Evolutionary conservation across 2,797 vertebrate species (phyloP), one percentile per base, ranked within the genome.

Genomic region (Huso huso): DNA sequence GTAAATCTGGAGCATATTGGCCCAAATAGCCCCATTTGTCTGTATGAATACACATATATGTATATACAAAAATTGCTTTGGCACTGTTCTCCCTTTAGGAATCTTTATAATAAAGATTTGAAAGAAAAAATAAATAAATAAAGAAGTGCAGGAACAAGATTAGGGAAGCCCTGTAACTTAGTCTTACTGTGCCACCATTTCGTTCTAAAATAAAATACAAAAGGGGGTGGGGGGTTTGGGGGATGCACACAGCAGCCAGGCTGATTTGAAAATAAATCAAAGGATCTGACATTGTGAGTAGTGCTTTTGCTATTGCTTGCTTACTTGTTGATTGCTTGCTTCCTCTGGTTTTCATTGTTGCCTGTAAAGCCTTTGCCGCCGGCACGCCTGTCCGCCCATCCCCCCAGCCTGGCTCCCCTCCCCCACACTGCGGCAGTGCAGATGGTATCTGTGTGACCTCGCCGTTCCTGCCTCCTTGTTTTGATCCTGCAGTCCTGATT

Each of bases 361-460:
- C 81, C 79, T 80, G 81, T 86, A 73, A 78, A 84, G 79, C 72
- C 69, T 70, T 69, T 67, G 55, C 67, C 61, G 62, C 73, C 70
- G 66, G 62, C 78, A 73, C 64, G 60, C 78, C 83, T 77, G 59
- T 13, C 70, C 74, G 51, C 64, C 62, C 50, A 53, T 6, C 63
- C 37, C 82, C 84, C 78, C 73, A 55, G 68, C 73, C 69, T 62
- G 61, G 61, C 18, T 83, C 84, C 83, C 89, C 89, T 84, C 89
- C 91, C 92, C 89, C 90, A 84, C 87, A 92, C 90, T 94, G 90
- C 89, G 86, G 93, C 92, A 94, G 89, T 85, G 81, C 93, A 96
- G 92, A 95, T 94, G 94, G 95, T 92, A 91, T 92, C 90, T 86
- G 90, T 88, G 90, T 94, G 93, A 93, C 91, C 92, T 92, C 86